phyloP scores from a whole-genome alignment of 1,140 invertebrate species.

The Drosophila kikkawai region DNA sequence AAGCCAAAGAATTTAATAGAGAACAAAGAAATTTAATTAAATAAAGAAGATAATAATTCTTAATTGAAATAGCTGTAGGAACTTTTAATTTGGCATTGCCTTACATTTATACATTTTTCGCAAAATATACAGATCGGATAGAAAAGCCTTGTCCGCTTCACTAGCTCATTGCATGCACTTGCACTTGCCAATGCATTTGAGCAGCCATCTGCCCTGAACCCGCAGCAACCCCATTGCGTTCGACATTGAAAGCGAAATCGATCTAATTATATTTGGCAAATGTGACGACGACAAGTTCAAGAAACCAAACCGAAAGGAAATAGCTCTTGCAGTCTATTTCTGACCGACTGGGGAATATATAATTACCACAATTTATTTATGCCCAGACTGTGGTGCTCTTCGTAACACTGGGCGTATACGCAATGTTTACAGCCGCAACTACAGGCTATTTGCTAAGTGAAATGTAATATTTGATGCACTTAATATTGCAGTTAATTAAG shows the following conservation, averaged over 20 bases:
- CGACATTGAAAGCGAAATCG: conserved; percentile 45
- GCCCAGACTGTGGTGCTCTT: neutral
- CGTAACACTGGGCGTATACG: conserved; percentile 23
- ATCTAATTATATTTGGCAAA: conserved; percentile 44
- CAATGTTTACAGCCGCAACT: conserved; percentile 7
- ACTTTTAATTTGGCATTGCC: neutral
- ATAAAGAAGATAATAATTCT: neutral
- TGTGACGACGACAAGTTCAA: conserved; percentile 36
- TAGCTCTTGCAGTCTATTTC: neutral
- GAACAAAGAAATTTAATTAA: neutral
- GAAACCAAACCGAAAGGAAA: conserved; percentile 29
- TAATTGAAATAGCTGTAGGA: neutral
- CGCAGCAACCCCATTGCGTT: conserved; percentile 24
- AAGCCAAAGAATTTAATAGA: neutral
- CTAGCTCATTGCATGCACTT: conserved; percentile 22
- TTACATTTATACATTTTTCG: neutral
- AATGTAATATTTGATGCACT: conserved; percentile 19
- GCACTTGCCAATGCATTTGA: conserved; percentile 23
- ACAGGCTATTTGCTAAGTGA: neutral
- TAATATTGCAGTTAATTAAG: conserved; percentile 35
- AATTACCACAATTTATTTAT: conserved; percentile 27
- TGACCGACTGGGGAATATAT: conserved; percentile 6
- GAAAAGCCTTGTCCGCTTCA: conserved; percentile 21
- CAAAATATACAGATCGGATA: conserved; percentile 2
- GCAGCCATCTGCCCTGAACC: conserved; percentile 37